These are phyloP conservation scores for Ectropis grisescens DNA, from an alignment of 1,140 invertebrate species.

Conservation along the genomic window DNA sequence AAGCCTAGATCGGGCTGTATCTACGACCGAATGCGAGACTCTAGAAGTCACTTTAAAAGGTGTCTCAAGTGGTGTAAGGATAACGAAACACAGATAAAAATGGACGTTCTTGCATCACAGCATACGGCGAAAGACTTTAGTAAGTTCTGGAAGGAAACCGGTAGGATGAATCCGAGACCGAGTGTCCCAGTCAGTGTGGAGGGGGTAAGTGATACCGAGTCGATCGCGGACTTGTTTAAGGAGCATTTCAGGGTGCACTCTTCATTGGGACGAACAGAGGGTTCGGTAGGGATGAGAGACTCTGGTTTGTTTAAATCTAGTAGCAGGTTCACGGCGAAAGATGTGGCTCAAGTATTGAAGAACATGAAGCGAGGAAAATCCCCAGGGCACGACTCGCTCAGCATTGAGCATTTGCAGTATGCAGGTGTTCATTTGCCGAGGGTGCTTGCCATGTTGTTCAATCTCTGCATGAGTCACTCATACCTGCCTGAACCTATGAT, in stretches of 20 bases:
- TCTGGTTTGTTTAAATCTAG: too few relatives aligned
- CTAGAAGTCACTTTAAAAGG: neutral
- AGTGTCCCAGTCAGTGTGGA: conserved; percentile 4
- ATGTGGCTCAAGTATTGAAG: too few relatives aligned
- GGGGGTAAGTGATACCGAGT: conserved; percentile 3
- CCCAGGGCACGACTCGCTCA: too few relatives aligned
- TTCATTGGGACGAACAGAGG: conserved; percentile 2
- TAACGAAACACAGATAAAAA: conserved; percentile 2
- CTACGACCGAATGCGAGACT: conserved; percentile 1
- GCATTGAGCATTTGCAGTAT: too few relatives aligned
- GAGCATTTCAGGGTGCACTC: conserved; percentile 11
- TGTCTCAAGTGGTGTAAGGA: conserved; percentile 3
- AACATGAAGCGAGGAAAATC: too few relatives aligned
- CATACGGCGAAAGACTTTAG: conserved; percentile 2
- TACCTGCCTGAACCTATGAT: too few relatives aligned
- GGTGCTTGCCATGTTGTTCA: too few relatives aligned
- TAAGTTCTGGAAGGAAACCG: conserved; percentile 1
- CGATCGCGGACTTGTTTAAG: conserved; percentile 13
- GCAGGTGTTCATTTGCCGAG: too few relatives aligned
- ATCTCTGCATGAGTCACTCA: too few relatives aligned
- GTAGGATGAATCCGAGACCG: conserved; percentile 2
- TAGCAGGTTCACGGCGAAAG: too few relatives aligned
- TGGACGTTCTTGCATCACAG: neutral
- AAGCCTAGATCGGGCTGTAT: neutral
- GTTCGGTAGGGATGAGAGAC: too few relatives aligned